Evolutionary conservation across 30 jellyfish, hydroid and myxozoan species (phyloP).

Genomic region (Pseudorhiza aurosa): DNA sequence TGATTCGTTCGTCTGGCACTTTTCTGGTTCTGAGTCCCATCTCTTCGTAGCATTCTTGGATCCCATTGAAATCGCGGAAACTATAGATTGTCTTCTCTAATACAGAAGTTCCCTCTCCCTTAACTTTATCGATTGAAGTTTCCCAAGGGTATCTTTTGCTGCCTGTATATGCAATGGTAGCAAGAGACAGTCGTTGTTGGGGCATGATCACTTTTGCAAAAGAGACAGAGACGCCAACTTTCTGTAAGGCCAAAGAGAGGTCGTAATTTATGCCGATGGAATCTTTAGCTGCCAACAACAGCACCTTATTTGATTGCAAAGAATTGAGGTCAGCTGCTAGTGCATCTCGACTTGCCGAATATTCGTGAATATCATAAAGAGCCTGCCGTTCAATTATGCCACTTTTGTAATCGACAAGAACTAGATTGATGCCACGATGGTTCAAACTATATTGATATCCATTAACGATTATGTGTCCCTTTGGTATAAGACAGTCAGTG

Average conservation of each 20-base stretch:
- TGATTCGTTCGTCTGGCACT: background rate
- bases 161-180: slow-evolving; percentile 10
- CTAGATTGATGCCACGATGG: slow-evolving; percentile 26
- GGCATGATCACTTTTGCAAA: background rate
- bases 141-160: slow-evolving; percentile 4
- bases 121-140: background rate
- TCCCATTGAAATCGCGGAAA: slow-evolving; percentile 13
- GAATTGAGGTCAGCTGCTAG: background rate
- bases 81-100: background rate
- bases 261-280: background rate
- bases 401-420: slow-evolving; percentile 34
- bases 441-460: slow-evolving; percentile 48
- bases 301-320: background rate
- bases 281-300: background rate
- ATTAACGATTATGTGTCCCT: slow-evolving; percentile 26
- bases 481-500: background rate
- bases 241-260: background rate
- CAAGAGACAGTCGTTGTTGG: background rate
- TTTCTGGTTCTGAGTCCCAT: slow-evolving; percentile 21
- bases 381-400: slow-evolving; percentile 16
- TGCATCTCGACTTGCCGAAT: background rate
- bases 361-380: background rate
- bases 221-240: slow-evolving; percentile 6
- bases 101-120: slow-evolving; percentile 9
- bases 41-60: slow-evolving; percentile 28